Evolutionary conservation across 2,113 vertebrate genomes (phyloP).

Genomic region (Morone saxatilis): DNA sequence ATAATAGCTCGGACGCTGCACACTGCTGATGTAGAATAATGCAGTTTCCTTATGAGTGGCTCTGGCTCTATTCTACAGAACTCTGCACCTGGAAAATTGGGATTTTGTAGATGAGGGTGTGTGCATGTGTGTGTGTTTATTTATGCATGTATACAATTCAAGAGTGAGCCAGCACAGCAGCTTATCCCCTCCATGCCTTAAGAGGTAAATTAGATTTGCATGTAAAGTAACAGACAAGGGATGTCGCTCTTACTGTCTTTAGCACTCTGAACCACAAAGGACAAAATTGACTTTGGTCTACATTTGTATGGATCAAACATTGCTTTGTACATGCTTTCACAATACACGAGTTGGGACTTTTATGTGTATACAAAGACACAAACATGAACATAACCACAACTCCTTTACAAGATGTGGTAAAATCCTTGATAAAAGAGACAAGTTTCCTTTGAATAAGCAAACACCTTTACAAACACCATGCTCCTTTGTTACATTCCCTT

Average conservation of each 20-base stretch:
- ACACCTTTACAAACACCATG: conserved; percentile 1
- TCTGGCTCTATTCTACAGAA: conserved; percentile 65
- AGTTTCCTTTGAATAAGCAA: conserved; percentile 7
- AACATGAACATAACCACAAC: conserved; percentile 1
- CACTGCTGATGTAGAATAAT: conserved; percentile 66
- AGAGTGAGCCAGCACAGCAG: conserved; percentile 31
- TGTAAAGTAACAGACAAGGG: conserved; percentile 53
- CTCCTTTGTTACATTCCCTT: conserved; percentile 5
- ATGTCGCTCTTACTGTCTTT: conserved; percentile 35
- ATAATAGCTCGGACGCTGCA: conserved; percentile 57
- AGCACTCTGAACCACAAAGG: conserved; percentile 16
- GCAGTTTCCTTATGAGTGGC: conserved; percentile 68
- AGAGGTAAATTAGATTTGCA: conserved; percentile 70
- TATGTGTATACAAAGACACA: not conserved
- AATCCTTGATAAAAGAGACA: conserved; percentile 18
- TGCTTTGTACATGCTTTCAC: not conserved
- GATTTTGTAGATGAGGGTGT: conserved; percentile 44
- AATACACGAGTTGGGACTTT: conserved; percentile 10
- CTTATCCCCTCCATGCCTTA: conserved; percentile 39
- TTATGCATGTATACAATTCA: conserved; percentile 43
- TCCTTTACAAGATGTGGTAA: not conserved
- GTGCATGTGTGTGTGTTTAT: conserved; percentile 37
- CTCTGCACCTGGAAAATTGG: conserved; percentile 75
- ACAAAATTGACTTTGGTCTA: not conserved
- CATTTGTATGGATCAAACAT: conserved; percentile 33